phyloP scores from a whole-genome alignment of 2,888 invertebrate species.

The Polylopha cassiicola region DNA sequence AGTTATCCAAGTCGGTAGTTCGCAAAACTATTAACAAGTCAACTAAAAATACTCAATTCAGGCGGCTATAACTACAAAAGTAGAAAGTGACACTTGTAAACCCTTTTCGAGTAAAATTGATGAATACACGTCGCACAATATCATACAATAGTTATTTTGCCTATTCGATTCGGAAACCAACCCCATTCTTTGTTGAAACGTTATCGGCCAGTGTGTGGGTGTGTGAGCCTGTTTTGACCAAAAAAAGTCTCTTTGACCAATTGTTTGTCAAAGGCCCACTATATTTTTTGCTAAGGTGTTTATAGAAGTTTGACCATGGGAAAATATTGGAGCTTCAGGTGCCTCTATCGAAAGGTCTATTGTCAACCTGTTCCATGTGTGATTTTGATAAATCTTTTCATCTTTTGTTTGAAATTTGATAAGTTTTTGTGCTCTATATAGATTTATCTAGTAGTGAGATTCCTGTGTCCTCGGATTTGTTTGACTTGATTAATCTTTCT shows the following conservation, averaged over 20 bases:
- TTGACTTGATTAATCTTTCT: constrained; percentile 12
- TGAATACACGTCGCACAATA: constrained; percentile 70
- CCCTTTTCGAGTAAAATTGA: constrained; percentile 70
- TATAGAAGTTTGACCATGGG: constrained; percentile 75
- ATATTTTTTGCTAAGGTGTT: constrained; percentile 71
- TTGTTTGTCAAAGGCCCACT: constrained; percentile 69
- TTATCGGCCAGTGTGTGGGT: constrained; percentile 67
- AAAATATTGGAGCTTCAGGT: constrained; percentile 73
- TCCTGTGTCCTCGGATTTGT: constrained; percentile 21
- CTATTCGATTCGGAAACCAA: constrained; percentile 49
- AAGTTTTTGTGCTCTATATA: constrained; percentile 21
- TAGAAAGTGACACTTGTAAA: constrained; percentile 71
- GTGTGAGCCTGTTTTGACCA: constrained; percentile 60
- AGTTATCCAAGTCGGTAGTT: no score
- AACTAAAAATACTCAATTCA: constrained; percentile 32
- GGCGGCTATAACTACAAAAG: constrained; percentile 28
- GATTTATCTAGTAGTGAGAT: constrained; percentile 19
- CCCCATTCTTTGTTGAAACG: constrained; percentile 64
- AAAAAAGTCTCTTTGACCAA: constrained; percentile 72
- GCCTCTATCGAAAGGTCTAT: constrained; percentile 57
- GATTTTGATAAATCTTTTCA: constrained; percentile 52
- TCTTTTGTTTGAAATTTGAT: constrained; percentile 41
- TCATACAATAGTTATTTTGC: constrained; percentile 72
- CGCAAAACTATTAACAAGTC: no score
- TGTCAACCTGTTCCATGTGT: constrained; percentile 61